Percentiles rank a stretch among this genome's conserved stretches.
These are phyloP conservation scores for Gulo gulo DNA, from an alignment of 2,113 vertebrate species.

Conservation along the genomic window DNA sequence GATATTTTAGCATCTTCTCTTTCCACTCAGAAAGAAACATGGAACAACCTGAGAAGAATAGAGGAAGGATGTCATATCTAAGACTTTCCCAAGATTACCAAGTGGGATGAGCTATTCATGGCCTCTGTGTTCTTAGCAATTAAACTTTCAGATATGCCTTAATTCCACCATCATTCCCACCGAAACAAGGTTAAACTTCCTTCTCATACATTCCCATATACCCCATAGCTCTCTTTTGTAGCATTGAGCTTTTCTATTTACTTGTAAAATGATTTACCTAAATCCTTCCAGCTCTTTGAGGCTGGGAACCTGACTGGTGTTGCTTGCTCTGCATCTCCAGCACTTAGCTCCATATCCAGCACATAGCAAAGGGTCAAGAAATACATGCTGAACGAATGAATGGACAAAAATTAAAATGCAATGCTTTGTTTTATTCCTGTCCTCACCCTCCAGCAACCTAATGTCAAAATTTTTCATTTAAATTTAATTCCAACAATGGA, in stretches of 20 bases:
- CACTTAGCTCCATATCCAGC: neutral
- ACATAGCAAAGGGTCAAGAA: neutral
- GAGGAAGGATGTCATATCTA: neutral
- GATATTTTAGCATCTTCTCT: neutral
- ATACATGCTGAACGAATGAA: neutral
- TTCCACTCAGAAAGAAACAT: neutral
- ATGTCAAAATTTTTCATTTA: neutral
- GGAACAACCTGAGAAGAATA: neutral
- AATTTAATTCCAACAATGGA: neutral
- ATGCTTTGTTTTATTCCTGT: neutral
- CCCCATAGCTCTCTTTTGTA: neutral
- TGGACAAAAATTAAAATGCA: neutral
- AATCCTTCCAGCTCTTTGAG: neutral
- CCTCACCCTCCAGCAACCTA: neutral
- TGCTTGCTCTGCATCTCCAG: neutral
- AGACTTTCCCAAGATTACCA: neutral
- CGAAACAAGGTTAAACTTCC: neutral
- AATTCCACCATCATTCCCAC: neutral
- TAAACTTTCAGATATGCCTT: neutral
- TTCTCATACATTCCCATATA: neutral
- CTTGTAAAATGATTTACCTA: neutral
- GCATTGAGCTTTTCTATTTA: neutral
- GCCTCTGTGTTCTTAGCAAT: neutral
- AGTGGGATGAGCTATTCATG: neutral
- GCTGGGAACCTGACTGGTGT: neutral